Evolutionary conservation across 2,113 vertebrate genomes (phyloP), one percentile per base, ranked within the genome.

Genomic region (Periophthalmodon schlosseri): DNA sequence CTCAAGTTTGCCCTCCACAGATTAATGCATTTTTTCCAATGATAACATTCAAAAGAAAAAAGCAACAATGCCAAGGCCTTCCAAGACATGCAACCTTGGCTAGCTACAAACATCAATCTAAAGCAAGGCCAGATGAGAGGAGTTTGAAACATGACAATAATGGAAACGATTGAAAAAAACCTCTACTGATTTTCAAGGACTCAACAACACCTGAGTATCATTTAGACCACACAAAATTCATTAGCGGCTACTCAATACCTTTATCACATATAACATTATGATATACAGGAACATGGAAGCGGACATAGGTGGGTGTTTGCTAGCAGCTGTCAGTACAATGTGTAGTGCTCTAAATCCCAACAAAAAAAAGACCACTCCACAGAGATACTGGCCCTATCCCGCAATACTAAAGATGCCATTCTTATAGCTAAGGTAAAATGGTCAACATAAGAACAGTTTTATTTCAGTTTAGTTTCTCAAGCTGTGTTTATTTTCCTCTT

Each of bases 61-160:
- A 20, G 20, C 8, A 39, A 44, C 18, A 39, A 18, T 44, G 8
- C 63, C 36, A 63, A 63, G 60, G 28, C 13, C 36, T 20, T n/a
- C 1, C 60, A 65, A 39, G 18, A 39, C 63, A 39, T 65, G 34
- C 20, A 65, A 20, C 63, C 63, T 65, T 65, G 63, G 34, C 18
- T 16, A 34, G 18, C 60, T 33, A 12, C 63, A 65, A 65, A 65
- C 34, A 65, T n/a, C 63, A 65, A 44, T n/a, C 63, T 39, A 21
- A 39, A n/a, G 63, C 63, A 39, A 39, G 63, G 63, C 18, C 63
- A 39, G 18, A 11, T 2, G 34, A 44, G 34, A 65, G 20, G 36
- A 65, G 63, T 44, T 65, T 36, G 36, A 39, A 65, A 65, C 9
- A 12, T 44, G 34, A 65, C 20, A 39, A 12, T 65, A 36, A 28